phyloP scores from a whole-genome alignment of 2,113 vertebrate genomes.

The Eublepharis macularius region DNA sequence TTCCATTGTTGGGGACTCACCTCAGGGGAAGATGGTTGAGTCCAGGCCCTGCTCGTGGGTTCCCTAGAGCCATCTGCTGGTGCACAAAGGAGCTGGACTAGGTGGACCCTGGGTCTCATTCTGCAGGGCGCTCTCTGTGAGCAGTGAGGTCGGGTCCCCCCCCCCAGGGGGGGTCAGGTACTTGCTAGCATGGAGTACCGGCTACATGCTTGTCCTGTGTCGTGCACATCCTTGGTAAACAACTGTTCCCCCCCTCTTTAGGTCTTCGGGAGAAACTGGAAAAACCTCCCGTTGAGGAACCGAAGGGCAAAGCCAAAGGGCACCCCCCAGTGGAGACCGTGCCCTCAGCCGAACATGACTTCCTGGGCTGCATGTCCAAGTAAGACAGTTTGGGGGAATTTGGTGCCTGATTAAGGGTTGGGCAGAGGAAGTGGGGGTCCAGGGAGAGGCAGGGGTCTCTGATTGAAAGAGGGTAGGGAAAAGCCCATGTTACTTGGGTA shows the following conservation, averaged over 20 bases:
- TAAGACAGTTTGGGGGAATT: conserved; percentile 52
- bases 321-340: conserved; percentile 66
- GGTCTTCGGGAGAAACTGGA: conserved; percentile 78
- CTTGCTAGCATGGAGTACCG: background rate
- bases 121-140: background rate
- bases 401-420: too few relatives aligned
- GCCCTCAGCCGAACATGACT: conserved; percentile 84
- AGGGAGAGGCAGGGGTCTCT: background rate
- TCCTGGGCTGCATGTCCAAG: conserved; percentile 97
- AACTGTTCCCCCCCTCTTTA: conserved; percentile 27
- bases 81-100: background rate
- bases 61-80: background rate
- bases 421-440: background rate
- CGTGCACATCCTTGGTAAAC: background rate
- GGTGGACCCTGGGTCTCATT: background rate
- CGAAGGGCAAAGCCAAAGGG: conserved; percentile 73
- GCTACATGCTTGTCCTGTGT: background rate
- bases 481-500: too few relatives aligned
- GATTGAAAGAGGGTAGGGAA: background rate
- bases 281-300: conserved; percentile 72
- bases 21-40: background rate
- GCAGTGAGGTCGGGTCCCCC: background rate
- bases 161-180: too few relatives aligned
- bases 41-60: background rate
- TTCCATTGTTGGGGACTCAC: background rate